Percentiles rank a stretch among this genome's conserved stretches.
phyloP scores from a whole-genome alignment of 2,888 invertebrate genomes.

The Thymelicus sylvestris region DNA sequence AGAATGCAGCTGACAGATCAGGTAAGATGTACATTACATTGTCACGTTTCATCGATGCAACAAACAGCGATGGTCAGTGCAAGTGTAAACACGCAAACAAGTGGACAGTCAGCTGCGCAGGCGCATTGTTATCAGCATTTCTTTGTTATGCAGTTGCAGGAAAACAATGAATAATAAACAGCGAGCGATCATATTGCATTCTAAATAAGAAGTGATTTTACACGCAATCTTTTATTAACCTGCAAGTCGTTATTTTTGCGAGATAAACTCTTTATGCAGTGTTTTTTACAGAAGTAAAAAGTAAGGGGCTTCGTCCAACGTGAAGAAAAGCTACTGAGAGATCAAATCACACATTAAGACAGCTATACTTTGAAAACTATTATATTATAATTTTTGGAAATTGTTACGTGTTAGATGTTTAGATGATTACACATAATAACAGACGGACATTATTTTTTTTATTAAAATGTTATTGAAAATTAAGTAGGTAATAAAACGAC shows the following conservation, averaged over 20 bases:
- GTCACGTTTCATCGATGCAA: conserved; percentile 3
- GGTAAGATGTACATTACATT: neutral
- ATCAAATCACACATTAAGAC: too few relatives aligned
- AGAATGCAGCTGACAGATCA: neutral
- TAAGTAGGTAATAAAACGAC: too few relatives aligned
- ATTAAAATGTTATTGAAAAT: too few relatives aligned
- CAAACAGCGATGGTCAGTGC: conserved; percentile 11
- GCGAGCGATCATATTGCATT: conserved; percentile 3
- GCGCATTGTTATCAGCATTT: conserved; percentile 34
- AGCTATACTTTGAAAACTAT: too few relatives aligned
- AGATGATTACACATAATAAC: too few relatives aligned
- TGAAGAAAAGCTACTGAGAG: too few relatives aligned
- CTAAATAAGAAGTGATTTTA: conserved; percentile 4
- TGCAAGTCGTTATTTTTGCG: neutral
- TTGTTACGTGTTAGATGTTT: too few relatives aligned
- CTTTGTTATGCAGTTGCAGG: conserved; percentile 37
- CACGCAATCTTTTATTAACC: neutral
- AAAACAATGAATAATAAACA: conserved; percentile 40
- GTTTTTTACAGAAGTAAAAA: too few relatives aligned
- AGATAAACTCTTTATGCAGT: too few relatives aligned
- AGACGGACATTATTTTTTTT: too few relatives aligned
- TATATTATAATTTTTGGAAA: too few relatives aligned
- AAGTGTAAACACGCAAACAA: conserved; percentile 37
- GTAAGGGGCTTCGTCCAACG: too few relatives aligned
- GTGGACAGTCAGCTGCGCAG: conserved; percentile 25